A percentile compares a stretch with the other conserved stretches of the same genome.
Conservation (phyloP, 2,888 invertebrate genomes). For the Penaeus monodon region DNA sequence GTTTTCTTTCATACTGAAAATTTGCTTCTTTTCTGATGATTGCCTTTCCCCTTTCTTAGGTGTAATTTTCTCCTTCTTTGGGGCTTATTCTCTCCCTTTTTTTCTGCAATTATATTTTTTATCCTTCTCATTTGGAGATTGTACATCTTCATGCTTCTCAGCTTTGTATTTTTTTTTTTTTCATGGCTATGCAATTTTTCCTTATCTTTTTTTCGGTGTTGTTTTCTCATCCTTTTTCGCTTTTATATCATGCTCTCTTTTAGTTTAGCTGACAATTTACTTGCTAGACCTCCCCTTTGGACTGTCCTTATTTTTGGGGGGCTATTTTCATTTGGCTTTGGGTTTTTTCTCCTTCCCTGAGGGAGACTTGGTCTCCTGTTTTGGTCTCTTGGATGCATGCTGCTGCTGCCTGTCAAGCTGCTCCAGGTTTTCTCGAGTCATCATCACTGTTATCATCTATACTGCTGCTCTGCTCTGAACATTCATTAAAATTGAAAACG, state of each 20-base stretch:
- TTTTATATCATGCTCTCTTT: not conserved
- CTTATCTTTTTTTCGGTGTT: not conserved
- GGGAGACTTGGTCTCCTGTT: not conserved
- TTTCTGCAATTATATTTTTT: no score
- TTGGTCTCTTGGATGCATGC: slow-evolving; percentile 20
- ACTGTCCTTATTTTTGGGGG: slow-evolving; percentile 37
- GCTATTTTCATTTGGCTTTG: slow-evolving; percentile 56
- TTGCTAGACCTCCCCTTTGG: not conserved
- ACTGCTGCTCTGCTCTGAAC: not conserved
- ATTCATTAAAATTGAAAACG: no score
- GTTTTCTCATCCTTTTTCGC: not conserved
- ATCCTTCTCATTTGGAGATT: no score
- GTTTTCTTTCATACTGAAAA: no score
- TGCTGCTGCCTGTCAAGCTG: slow-evolving; percentile 22
- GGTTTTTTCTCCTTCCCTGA: slow-evolving; percentile 29
- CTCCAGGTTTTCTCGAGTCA: slow-evolving; percentile 42
- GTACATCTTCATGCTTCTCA: no score
- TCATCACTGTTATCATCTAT: slow-evolving; percentile 22
- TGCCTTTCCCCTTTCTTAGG: slow-evolving; percentile 16
- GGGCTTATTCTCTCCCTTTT: not conserved
- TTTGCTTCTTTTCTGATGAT: not conserved
- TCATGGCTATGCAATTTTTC: slow-evolving; percentile 19
- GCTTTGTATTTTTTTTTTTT: not conserved
- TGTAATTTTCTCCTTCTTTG: slow-evolving; percentile 11
- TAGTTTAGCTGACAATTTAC: not conserved